A percentile compares a stretch with the other conserved stretches of the same genome.
These are phyloP conservation scores for Sipunculus nudus DNA, from an alignment of 2,888 invertebrate genomes.

Conservation along the genomic window DNA sequence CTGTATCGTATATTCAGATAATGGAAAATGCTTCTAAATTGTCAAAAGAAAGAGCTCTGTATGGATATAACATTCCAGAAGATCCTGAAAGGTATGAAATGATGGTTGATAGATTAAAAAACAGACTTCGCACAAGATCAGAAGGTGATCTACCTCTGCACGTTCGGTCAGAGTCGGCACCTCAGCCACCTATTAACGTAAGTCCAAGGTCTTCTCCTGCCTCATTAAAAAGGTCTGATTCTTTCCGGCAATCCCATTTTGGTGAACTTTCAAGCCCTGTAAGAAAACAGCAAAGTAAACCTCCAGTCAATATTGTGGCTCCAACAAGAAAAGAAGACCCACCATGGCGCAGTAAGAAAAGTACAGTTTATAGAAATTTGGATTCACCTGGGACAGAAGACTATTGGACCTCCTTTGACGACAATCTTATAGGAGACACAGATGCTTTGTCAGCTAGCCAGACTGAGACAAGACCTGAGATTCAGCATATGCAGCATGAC, in stretches of 20 bases:
- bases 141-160: conserved; percentile 43
- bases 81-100: conserved; percentile 50
- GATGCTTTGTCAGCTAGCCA: too few relatives aligned
- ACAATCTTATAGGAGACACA: too few relatives aligned
- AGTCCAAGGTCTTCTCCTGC: not conserved
- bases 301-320: too few relatives aligned
- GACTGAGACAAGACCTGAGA: too few relatives aligned
- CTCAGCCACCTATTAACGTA: conserved; percentile 26
- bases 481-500: too few relatives aligned
- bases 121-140: conserved; percentile 27
- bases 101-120: conserved; percentile 42
- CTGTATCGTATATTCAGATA: conserved; percentile 37
- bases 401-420: too few relatives aligned
- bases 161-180: conserved; percentile 54
- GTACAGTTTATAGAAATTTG: too few relatives aligned
- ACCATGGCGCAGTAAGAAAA: too few relatives aligned
- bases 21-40: conserved; percentile 38
- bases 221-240: conserved; percentile 39
- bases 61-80: conserved; percentile 54
- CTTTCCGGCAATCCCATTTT: conserved; percentile 49
- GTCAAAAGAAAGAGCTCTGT: conserved; percentile 39
- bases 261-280: conserved; percentile 3
- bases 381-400: too few relatives aligned
- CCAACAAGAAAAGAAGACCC: too few relatives aligned
- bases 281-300: too few relatives aligned